Evolutionary conservation across 37 sponge, comb jelly and placozoan species (phyloP).

Genomic region (Tethya wilhelma): DNA sequence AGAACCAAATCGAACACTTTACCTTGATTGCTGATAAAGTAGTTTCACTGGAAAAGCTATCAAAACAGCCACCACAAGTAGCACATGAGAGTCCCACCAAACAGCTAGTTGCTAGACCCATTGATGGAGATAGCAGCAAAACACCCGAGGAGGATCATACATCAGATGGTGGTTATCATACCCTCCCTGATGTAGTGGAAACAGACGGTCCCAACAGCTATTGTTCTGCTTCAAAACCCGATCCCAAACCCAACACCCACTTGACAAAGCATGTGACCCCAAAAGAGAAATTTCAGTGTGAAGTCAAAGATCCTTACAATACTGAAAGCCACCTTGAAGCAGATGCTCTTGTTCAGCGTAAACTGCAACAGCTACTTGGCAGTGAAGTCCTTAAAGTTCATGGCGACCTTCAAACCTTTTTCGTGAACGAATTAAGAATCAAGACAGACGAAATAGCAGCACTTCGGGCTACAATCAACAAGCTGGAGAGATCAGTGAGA

Average conservation of each 20-base stretch:
- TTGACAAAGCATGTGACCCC: no score
- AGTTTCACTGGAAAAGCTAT: neutral
- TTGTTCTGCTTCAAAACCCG: neutral
- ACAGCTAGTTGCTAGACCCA: no score
- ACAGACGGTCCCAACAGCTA: neutral
- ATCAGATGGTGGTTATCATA: neutral
- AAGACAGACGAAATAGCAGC: slow-evolving; percentile 18
- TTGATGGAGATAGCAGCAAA: neutral
- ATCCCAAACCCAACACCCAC: neutral
- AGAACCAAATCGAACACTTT: neutral
- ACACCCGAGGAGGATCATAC: neutral
- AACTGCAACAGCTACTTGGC: no score
- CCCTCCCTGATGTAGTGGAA: neutral
- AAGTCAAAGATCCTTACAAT: no score
- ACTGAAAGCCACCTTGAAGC: no score
- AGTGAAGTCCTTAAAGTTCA: no score
- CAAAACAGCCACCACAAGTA: no score
- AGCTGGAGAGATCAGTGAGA: slow-evolving; percentile 43
- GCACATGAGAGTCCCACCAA: no score
- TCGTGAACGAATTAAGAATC: neutral
- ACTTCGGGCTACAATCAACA: slow-evolving; percentile 5
- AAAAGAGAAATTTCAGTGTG: no score
- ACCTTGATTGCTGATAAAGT: neutral
- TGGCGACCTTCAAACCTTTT: no score
- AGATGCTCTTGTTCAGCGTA: no score